These are phyloP conservation scores for Gryllus bimaculatus DNA, from an alignment of 1,140 invertebrate genomes.

Conservation along the genomic window DNA sequence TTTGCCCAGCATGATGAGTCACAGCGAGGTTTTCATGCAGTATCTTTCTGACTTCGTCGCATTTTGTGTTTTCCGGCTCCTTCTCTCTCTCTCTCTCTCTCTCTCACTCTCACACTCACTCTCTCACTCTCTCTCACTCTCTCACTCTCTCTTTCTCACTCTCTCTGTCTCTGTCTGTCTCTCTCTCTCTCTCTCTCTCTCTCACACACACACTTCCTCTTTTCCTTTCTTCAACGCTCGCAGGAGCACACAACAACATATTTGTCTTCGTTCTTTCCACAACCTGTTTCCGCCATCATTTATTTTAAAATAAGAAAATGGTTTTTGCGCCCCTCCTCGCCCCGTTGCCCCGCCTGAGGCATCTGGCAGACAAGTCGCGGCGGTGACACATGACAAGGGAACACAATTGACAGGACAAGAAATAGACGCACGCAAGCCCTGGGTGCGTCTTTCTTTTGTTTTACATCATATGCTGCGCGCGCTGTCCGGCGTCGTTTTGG, in stretches of 20 bases:
- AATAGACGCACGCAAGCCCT: neutral
- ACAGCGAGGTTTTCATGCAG: too few species aligned
- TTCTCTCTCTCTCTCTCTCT: too few species aligned
- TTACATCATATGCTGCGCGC: neutral
- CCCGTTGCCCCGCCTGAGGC: neutral
- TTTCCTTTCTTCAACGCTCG: neutral
- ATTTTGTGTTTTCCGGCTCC: too few species aligned
- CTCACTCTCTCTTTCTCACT: neutral
- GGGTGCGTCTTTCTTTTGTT: neutral
- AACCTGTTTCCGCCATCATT: constrained; percentile 3
- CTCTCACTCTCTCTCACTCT: too few species aligned
- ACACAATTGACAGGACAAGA: constrained; percentile 1
- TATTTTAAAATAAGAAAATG: constrained; percentile 6
- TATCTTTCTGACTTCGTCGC: too few species aligned
- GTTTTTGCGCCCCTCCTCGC: neutral
- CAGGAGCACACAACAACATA: neutral
- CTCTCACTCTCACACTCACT: neutral
- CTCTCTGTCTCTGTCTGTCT: too few species aligned
- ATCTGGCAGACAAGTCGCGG: neutral
- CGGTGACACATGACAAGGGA: neutral
- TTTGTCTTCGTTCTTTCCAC: neutral
- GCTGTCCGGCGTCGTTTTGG: too few species aligned
- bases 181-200: too few species aligned
- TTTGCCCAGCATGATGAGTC: too few species aligned
- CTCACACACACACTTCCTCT: neutral